Base-by-base conservation (phyloP, 2,888 invertebrate species). In the Digitonthophagus gazella region DNA sequence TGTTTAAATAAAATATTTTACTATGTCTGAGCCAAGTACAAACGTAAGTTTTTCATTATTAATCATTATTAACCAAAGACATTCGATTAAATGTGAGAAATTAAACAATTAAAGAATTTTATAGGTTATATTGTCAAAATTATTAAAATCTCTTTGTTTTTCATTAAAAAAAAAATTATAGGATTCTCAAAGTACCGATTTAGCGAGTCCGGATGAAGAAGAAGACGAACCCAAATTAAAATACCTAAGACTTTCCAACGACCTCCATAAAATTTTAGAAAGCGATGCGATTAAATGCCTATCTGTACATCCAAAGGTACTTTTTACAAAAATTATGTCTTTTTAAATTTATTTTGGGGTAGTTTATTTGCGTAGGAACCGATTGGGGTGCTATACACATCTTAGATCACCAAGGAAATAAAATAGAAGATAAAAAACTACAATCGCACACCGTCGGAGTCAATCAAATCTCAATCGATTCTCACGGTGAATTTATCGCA, bases 391-490 rank as follows among this genome's bases (percentile, higher is more conserved):
- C 90, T 72, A 91, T 98, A 68, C 92, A 96, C 80, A 85, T 98
- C 69, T 82, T 98, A 68, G 97, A 98, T 81, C 97, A 97, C 82
- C 92, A 94, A 79, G 98, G 97, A 0, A 95, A 97, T 81, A 89
- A 89, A 66, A 88, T 90, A 20, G 85, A 87, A 74, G 89, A 88
- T 66, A 91, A 90, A 76, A 91, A 90, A 76, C 84, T 93, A 56
- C 89, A 89, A 75, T 88, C 91, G 20, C 97, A 98, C 78, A 89
- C 93, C 0, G 93, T 96, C 0, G 93, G 96, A 6, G 96, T 99
- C 0, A 97, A 98, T 83, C 93, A 93, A 79, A 95, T 99, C 74
- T 95, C 96, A 58, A 94, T 99, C 72, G 98, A 99, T 81, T 84
- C 88, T 18, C 93, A 92, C 77, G 98, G 97, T n/a, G 97, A 97